Evolutionary conservation across 2,113 vertebrate genomes (phyloP), one percentile per base, ranked within the genome.

Genomic region (Saimiri boliviensis): DNA sequence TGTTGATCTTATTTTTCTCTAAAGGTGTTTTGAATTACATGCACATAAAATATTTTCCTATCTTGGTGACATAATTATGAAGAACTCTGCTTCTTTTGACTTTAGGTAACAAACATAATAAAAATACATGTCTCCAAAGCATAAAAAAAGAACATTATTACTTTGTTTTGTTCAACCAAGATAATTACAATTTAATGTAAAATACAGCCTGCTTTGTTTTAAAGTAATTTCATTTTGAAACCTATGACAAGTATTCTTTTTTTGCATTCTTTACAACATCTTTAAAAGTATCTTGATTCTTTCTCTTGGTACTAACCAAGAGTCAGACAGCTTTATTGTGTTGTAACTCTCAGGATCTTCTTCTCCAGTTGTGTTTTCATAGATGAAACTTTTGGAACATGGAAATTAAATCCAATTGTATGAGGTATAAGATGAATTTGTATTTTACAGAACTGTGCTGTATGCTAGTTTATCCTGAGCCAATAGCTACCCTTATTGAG

Each of bases 31-130:
- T 97, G 82, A 95, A 95, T 92, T 95, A 6, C 37, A 89, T 90
- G 9, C 63, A 40, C 1, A 16, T 89, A 95, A 96, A 97, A 66
- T 3, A 96, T 92, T 94, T 3, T 77, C 97, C 89, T 93, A 76
- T 94, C 30, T 93, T 95, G 16, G 1, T 76, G 96, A 37, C 76
- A 73, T 88, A 90, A 87, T 97, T 98, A 96, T 47, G 35, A 97
- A 70, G 20, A 91, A 14, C 0, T 94, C 52, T 91, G 25, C 32
- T 96, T 96, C 21, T 73, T 89, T 92, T 97, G 82, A 95, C 52
- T 66, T 30, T 1, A 93, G 83, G 95, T 96, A 70, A 21, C 30
- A 89, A 76, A 86, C 2, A 5, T 88, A 92, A 93, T 84, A 89
- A 97, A 96, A 98, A 95, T 63, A 37, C 5, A n/a, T 63, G 4